Evolutionary conservation across 2,888 invertebrate species (phyloP), one percentile per base, ranked within the genome.

Genomic region (Unio pictorum): DNA sequence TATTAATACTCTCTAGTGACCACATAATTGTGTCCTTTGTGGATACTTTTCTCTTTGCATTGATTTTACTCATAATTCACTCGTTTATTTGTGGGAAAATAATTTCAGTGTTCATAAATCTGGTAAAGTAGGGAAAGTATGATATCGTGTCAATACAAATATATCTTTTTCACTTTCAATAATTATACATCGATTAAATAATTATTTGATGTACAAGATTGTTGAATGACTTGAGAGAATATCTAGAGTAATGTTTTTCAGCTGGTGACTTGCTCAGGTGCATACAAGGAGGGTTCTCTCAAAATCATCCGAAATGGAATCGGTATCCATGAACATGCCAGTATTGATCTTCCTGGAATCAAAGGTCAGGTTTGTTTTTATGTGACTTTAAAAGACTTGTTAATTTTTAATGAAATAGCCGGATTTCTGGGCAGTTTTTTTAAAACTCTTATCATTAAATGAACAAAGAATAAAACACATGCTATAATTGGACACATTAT

Each of bases 251-350:
- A 17, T 67, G 23, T 55, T 65, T 73, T 80, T n/a, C 81, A 91
- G 89, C 93, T 99, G 76, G 97, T 99, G 61, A 99, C 99, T 0
- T 99, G 99, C 88, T 99, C 99, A 0, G 99, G 95, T 91, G 94
- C 96, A 4, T 98, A 95, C 89, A 99, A 99, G 90, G 98, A 99
- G 92, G 99, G 99, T 0, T 98, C 98, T 0, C 91, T 99, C 56
- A 93, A 99, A 67, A 97, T 99, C 73, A 99, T 99, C 78, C 93
- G 99, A 79, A 99, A 99, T 91, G 99, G 99, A 5, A 99, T 99
- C 86, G 99, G 99, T 26, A 98, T 99, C 73, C 97, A 98, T 82
- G 99, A 99, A 90, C 96, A 97, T 89, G 99, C 99, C 0, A 96
- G 95, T 64, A 98, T 99, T 78, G 99, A 99, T 91, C 92, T 99